These are phyloP conservation scores for Leistus spinibarbis DNA, from an alignment of 2,888 invertebrate genomes.

Conservation along the genomic window DNA sequence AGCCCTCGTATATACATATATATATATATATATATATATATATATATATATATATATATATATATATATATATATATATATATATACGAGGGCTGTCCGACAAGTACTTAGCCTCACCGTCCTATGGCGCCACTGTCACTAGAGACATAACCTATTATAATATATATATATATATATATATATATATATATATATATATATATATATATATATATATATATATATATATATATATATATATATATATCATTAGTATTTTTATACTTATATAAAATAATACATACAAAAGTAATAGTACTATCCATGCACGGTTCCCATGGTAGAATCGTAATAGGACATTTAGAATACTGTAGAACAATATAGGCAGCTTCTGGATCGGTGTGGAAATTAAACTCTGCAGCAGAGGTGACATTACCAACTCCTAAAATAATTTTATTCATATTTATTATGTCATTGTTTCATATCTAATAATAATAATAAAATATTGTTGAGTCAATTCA, in stretches of 20 bases:
- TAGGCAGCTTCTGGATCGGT: slow-evolving; percentile 79
- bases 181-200: not conserved
- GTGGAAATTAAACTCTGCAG: slow-evolving; percentile 80
- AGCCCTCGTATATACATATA: no score
- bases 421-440: slow-evolving; percentile 56
- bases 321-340: slow-evolving; percentile 64
- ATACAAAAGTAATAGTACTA: slow-evolving; percentile 49
- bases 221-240: not conserved
- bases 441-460: not conserved
- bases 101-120: no score
- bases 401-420: slow-evolving; percentile 64
- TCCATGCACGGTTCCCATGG: slow-evolving; percentile 73
- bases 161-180: not conserved
- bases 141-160: not conserved
- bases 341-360: slow-evolving; percentile 68
- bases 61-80: no score
- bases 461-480: no score
- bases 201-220: not conserved
- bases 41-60: no score
- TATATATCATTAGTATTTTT: not conserved
- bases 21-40: no score
- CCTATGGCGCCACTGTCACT: no score
- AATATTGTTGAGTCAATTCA: no score
- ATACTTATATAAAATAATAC: slow-evolving; percentile 48
- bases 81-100: no score